Base-by-base conservation (phyloP, 2,113 vertebrate species). In the Serilophus lunatus region DNA sequence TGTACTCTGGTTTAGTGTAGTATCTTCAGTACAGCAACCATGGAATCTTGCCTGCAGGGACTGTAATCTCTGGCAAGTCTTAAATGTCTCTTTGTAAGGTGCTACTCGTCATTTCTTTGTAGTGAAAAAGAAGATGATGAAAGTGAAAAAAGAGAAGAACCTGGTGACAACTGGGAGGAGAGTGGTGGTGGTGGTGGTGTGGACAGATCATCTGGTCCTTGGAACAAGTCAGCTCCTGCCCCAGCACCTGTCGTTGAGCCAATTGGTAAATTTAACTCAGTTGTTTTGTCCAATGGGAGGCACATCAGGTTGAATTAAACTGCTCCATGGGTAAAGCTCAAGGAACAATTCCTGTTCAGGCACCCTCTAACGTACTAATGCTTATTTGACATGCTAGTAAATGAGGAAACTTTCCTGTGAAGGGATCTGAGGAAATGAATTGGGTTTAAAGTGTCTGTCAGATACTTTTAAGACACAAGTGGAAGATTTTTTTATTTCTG, bases 101-200 rank as follows among this genome's bases (percentile, higher is more conserved):
- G 25, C 31, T 61, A 18, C 31, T 51, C 38, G 31, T 8, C 0
- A 1, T 66, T 91, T 94, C 28, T 91, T 71, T 97, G 94, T 22
- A 99, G 99, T 90, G 99, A 99, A 97, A 99, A 98, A 82, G 99
- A 99, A 76, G 99, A 99, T 82, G 99, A 99, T 25, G 99, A 99
- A 42, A 98, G 98, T 86, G 99, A 99, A 88, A 99, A 99, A 88
- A 98, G 98, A 97, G 98, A 98, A 96, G 99, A 99, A 91, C 98
- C 99, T 24, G 96, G 99, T 24, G 99, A 98, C 33, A 98, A 98
- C 35, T 99, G 99, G 92, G 99, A 99, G 78, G 99, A 99, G 96
- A 98, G 98, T 66, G 98, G 98, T 71, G 95, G 98, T 71, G 95
- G 98, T 53, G 92, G 94, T 60, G 49, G 42, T 51, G 51, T 98